Conservation (phyloP, 2,113 vertebrate genomes). For the Thomomys bottae region DNA sequence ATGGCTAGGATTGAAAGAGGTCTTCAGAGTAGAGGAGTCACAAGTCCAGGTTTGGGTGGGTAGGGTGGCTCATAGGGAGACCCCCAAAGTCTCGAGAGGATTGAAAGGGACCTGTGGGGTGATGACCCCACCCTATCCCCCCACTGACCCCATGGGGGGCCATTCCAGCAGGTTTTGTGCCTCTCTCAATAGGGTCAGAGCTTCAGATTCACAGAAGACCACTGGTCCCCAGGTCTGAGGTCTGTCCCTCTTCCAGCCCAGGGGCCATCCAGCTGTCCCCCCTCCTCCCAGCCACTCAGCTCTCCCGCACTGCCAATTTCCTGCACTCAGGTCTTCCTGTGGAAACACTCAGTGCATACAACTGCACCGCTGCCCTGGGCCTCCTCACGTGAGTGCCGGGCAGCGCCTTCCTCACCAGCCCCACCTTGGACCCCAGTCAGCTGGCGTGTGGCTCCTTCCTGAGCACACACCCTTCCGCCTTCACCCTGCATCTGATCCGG, state of each 20-base stretch:
- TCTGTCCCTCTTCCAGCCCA: background rate
- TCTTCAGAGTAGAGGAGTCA: background rate
- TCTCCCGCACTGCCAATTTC: background rate
- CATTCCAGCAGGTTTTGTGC: background rate
- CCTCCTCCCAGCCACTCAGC: background rate
- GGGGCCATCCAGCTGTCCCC: too few species aligned
- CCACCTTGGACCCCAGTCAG: background rate
- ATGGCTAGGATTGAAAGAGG: background rate
- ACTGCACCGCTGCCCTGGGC: background rate
- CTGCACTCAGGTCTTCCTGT: background rate
- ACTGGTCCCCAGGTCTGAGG: background rate
- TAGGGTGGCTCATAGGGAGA: background rate
- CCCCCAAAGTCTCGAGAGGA: background rate
- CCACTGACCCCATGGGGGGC: fast-evolving
- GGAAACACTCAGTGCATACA: background rate
- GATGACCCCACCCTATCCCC: background rate
- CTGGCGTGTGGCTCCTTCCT: background rate
- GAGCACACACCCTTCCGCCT: background rate
- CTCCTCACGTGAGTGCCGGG: background rate
- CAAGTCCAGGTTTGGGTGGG: background rate
- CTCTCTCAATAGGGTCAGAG: background rate
- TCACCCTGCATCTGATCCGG: background rate
- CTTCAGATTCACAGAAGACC: background rate
- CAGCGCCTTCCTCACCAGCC: background rate
- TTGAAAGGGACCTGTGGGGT: background rate